Evolutionary conservation across 2,888 invertebrate genomes (phyloP).

Genomic region (Acronicta aceris): DNA sequence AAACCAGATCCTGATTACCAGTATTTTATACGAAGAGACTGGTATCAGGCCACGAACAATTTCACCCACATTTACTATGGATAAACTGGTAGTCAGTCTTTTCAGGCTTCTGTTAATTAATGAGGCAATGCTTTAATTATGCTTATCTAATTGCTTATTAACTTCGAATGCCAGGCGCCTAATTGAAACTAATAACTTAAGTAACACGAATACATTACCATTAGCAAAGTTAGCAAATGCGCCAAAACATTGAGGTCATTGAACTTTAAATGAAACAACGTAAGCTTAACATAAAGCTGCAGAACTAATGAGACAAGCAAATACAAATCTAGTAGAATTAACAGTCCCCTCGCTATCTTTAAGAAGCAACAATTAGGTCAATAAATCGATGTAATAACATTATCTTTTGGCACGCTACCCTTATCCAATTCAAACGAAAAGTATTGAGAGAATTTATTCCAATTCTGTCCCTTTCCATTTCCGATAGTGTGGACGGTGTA

Average conservation of each 20-base stretch:
- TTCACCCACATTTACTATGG: too few relatives aligned
- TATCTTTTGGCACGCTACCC: slow-evolving; percentile 61
- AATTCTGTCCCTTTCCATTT: slow-evolving; percentile 28
- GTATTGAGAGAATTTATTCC: slow-evolving; percentile 49
- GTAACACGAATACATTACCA: slow-evolving; percentile 30
- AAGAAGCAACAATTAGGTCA: slow-evolving; percentile 57
- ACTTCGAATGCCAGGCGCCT: slow-evolving; percentile 8
- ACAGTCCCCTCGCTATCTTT: slow-evolving; percentile 28
- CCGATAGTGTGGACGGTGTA: slow-evolving; percentile 28
- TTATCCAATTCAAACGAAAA: slow-evolving; percentile 45
- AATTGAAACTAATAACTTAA: slow-evolving; percentile 36
- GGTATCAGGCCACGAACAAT: too few relatives aligned
- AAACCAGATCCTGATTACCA: too few relatives aligned
- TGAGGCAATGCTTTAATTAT: slow-evolving; percentile 7
- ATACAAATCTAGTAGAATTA: slow-evolving; percentile 39
- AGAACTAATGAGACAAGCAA: slow-evolving; percentile 28
- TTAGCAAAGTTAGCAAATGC: slow-evolving; percentile 30
- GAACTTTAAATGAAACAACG: slow-evolving; percentile 22
- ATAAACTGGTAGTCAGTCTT: too few relatives aligned
- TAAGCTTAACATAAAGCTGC: slow-evolving; percentile 10
- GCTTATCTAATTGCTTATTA: slow-evolving; percentile 2
- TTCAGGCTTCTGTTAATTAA: background rate
- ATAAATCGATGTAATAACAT: slow-evolving; percentile 60
- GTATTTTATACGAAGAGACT: too few relatives aligned
- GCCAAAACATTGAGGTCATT: slow-evolving; percentile 29